Percentiles rank a stretch among this genome's conserved stretches.
phyloP scores from a whole-genome alignment of 2,797 vertebrate species.

The Chromobotia macracanthus region DNA sequence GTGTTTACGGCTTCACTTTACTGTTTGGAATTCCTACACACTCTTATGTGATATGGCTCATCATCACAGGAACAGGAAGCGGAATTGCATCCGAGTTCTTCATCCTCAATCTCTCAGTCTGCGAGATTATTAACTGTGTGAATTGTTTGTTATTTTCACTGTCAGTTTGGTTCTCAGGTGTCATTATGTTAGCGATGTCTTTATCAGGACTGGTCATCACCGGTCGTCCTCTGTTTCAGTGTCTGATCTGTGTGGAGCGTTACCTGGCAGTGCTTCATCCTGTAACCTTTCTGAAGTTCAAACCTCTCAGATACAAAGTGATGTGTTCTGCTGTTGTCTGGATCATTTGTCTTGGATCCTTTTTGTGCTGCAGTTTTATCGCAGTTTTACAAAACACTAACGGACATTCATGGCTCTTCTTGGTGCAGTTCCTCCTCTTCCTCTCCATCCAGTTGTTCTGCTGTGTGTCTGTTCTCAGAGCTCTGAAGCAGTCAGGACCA shows the following conservation, averaged over 20 bases:
- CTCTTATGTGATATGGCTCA: background rate
- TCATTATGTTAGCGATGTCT: background rate
- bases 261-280: too few relatives aligned
- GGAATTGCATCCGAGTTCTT: background rate
- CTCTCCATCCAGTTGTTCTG: too few relatives aligned
- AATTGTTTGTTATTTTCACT: background rate
- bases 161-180: too few relatives aligned
- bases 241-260: too few relatives aligned
- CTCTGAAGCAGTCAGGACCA: too few relatives aligned
- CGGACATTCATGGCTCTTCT: too few relatives aligned
- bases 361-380: background rate
- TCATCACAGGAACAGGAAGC: background rate
- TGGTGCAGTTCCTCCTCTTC: too few relatives aligned
- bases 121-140: background rate
- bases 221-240: constrained; percentile 5
- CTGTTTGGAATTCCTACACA: background rate
- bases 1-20: background rate
- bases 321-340: too few relatives aligned
- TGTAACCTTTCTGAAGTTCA: too few relatives aligned
- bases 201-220: background rate
- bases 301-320: too few relatives aligned
- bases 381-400: too few relatives aligned
- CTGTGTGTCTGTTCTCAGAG: too few relatives aligned
- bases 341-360: background rate
- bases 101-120: background rate